Conservation (phyloP, 92 coral and sea anemone genomes). For the Epizoanthus scotinus region DNA sequence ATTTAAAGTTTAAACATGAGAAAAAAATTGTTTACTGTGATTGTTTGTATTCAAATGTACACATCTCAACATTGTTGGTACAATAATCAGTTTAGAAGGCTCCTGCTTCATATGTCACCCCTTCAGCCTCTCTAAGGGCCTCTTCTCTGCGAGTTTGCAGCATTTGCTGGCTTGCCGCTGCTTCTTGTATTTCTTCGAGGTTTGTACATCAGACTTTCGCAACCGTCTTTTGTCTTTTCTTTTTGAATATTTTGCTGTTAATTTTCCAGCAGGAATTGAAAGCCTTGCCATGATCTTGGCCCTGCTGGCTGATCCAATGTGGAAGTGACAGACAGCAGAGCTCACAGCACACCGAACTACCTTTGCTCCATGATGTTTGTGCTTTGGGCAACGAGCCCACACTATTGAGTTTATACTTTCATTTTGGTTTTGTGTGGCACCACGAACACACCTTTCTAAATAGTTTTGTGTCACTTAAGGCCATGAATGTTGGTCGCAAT, state of each 20-base stretch:
- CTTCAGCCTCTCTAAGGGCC: constrained; percentile 46
- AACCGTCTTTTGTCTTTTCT: constrained; percentile 44
- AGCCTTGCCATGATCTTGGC: constrained; percentile 34
- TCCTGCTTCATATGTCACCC: constrained; percentile 50
- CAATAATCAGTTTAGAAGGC: constrained; percentile 32
- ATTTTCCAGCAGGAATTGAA: constrained; percentile 47
- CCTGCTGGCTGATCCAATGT: background rate
- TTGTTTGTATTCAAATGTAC: too few species aligned
- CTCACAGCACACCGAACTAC: constrained; percentile 3
- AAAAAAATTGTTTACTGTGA: too few species aligned
- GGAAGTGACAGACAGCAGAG: constrained; percentile 21
- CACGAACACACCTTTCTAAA: constrained; percentile 47
- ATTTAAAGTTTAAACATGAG: background rate
- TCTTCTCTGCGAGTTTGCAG: constrained; percentile 10
- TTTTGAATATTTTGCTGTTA: constrained; percentile 18
- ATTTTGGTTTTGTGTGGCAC: constrained; percentile 56
- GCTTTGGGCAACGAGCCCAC: background rate
- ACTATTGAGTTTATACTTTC: constrained; percentile 32
- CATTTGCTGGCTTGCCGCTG: constrained; percentile 21
- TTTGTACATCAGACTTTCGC: constrained; percentile 44
- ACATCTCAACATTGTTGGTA: too few species aligned
- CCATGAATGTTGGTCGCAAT: constrained; percentile 46
- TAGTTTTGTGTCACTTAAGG: constrained; percentile 55
- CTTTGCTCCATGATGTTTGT: constrained; percentile 2
- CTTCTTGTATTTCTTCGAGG: constrained; percentile 35